Base-by-base conservation (phyloP, 2,113 vertebrate species). In the Ictidomys tridecemlineatus region DNA sequence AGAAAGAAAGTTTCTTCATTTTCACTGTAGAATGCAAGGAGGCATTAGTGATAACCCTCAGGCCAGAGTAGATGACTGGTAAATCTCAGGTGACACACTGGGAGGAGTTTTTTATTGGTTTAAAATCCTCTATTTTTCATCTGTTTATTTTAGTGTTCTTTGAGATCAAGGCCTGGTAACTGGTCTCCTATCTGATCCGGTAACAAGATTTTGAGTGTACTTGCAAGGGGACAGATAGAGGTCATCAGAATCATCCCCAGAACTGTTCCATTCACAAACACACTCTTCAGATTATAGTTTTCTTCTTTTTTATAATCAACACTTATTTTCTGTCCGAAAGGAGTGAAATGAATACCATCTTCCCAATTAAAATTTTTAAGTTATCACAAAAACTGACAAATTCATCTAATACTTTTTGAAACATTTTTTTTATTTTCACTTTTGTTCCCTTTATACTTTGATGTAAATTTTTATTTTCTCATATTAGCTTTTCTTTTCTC, bases 21-120 rank as follows among this genome's bases (percentile, higher is more conserved):
- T 95, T 98, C 48, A n/a, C 70, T 91, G 10, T 97, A 95, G 98
- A 98, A 98, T 98, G 48, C 16, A 98, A 98, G 97, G 98, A 95
- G 51, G 99, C 91, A 98, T 99, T 99, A 94, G 99, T 99, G 96
- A 99, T 98, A 94, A 99, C 99, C 98, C 98, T 98, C 72, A 99
- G 99, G 97, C 97, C 98, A 95, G 98, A 97, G 97, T 97, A 94
- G 94, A 89, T 93, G 98, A 98, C 97, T 96, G 85, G 87, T 83
- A 67, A 97, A 67, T 61, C 84, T 91, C 82, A 92, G 89, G 89
- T 67, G 87, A 37, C 48, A 76, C 30, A 79, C 98, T 45, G 4
- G 61, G 26, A 91, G 90, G 45, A 11, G 89, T 91, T 11, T 94
- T 94, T 32, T 61, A n/a, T 74, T 77, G 88, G 94, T 88, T 76